Conservation (phyloP, 2,113 vertebrate genomes). For the Brienomyrus brachyistius region DNA sequence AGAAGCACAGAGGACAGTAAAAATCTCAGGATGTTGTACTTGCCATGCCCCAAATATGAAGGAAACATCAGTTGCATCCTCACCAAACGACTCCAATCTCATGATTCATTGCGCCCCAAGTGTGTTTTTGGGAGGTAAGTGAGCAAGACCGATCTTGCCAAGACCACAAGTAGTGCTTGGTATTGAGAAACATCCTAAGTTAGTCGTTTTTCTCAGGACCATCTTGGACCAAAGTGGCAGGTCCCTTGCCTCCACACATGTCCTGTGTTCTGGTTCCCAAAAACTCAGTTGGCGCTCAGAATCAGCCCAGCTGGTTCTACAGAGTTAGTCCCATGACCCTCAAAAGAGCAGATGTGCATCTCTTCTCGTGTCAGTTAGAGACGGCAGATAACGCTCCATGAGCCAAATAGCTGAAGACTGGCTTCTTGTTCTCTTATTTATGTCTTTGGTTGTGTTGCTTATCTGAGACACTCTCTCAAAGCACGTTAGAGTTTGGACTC, state of each 20-base stretch:
- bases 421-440: background rate
- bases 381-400: background rate
- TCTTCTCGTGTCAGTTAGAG: background rate
- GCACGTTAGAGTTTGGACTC: background rate
- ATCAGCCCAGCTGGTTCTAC: background rate
- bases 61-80: background rate
- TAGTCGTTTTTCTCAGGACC: background rate
- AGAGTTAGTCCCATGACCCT: background rate
- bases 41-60: background rate
- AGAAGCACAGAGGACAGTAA: background rate
- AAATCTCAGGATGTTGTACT: background rate
- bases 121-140: background rate
- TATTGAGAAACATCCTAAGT: background rate
- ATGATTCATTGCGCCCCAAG: background rate
- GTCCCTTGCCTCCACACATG: background rate
- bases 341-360: background rate
- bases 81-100: background rate
- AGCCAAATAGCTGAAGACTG: background rate
- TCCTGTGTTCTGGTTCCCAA: background rate
- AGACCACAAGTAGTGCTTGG: background rate
- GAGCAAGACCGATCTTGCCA: background rate
- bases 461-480: background rate
- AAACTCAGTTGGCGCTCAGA: background rate
- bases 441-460: background rate
- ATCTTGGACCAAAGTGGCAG: background rate